Evolutionary conservation across 2,797 vertebrate genomes (phyloP).

Genomic region (Sylvia borin): DNA sequence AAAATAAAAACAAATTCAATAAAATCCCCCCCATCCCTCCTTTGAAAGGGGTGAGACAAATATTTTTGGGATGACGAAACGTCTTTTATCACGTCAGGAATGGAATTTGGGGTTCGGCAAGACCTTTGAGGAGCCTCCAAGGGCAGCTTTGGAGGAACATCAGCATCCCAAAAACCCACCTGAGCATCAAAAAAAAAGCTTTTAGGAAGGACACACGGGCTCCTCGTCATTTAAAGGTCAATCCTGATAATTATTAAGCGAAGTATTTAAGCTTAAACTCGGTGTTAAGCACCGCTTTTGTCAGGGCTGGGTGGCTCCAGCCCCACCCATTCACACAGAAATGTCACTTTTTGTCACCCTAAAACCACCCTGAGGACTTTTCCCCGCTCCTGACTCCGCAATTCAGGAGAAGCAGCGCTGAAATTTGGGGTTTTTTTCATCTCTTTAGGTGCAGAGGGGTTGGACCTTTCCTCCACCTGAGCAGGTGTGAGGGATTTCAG

Average conservation of each 20-base stretch:
- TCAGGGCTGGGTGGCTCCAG: not conserved
- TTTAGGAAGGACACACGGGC: not conserved
- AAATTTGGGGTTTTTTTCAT: not conserved
- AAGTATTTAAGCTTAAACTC: not conserved
- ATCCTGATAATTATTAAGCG: not conserved
- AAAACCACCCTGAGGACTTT: not conserved
- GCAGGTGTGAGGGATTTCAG: not conserved
- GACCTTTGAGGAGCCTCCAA: not conserved
- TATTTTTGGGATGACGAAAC: not conserved
- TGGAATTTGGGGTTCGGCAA: not conserved
- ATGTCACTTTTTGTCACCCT: not conserved
- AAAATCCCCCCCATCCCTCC: not conserved
- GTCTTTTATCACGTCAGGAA: not conserved
- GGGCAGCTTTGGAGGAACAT: not conserved
- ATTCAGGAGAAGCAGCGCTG: accelerated
- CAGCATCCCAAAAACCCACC: not conserved
- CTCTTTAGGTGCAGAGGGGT: not conserved
- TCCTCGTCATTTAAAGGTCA: not conserved
- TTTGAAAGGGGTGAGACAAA: not conserved
- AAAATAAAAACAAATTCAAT: no score
- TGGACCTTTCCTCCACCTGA: not conserved
- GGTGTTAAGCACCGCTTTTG: not conserved
- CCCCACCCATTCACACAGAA: not conserved
- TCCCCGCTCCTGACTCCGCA: not conserved
- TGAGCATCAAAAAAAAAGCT: not conserved